phyloP scores from a whole-genome alignment of 2,888 invertebrate species.

The Disparrhopalites patrizii region DNA sequence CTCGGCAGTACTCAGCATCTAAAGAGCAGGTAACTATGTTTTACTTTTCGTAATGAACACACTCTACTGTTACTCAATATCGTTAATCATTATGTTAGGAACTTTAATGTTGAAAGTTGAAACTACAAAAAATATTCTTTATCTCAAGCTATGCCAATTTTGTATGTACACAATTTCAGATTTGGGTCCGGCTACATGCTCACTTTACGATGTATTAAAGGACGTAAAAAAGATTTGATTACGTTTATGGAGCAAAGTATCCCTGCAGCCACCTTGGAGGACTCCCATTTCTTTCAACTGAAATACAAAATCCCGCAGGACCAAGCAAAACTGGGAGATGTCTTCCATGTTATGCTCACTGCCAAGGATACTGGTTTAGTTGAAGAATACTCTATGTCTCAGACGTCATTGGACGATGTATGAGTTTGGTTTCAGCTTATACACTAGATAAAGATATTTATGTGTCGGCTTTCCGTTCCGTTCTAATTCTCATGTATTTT shows the following conservation, averaged over 20 bases:
- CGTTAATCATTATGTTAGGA: too few relatives aligned
- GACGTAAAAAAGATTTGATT: conserved; percentile 49
- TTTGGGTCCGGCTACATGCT: conserved; percentile 51
- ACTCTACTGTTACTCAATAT: too few relatives aligned
- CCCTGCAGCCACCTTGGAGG: conserved; percentile 51
- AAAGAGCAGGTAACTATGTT: too few relatives aligned
- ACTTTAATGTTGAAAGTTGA: too few relatives aligned
- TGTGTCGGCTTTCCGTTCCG: neutral
- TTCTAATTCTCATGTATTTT: conserved; percentile 5
- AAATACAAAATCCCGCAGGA: conserved; percentile 46
- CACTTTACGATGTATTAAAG: conserved; percentile 50
- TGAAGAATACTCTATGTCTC: conserved; percentile 56
- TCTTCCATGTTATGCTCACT: conserved; percentile 52
- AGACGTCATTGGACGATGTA: conserved; percentile 58
- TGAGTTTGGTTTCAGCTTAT: conserved; percentile 22
- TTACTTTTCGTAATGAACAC: too few relatives aligned
- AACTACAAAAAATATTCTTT: too few relatives aligned
- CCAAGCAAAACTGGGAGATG: conserved; percentile 50
- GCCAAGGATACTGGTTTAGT: conserved; percentile 51
- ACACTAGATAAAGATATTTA: neutral
- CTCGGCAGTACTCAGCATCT: too few relatives aligned
- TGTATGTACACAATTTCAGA: too few relatives aligned
- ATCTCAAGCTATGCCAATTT: too few relatives aligned
- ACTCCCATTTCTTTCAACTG: conserved; percentile 46
- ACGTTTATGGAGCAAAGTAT: conserved; percentile 51